A percentile compares a stretch with the other conserved stretches of the same genome.
phyloP scores from a whole-genome alignment of 2,797 vertebrate species.

The Natrix natrix region DNA sequence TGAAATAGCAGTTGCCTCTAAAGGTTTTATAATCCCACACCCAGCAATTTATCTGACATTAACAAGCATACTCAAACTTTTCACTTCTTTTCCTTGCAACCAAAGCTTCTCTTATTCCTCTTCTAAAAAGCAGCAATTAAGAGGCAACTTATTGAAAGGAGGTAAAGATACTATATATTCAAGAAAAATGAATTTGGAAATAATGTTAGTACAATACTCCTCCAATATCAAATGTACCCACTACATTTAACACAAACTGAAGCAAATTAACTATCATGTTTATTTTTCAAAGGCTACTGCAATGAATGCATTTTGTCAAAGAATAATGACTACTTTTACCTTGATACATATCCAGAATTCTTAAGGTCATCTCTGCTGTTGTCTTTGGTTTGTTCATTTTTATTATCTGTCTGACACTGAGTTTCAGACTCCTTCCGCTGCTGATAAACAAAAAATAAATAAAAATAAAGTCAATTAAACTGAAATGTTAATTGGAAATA shows the following conservation, averaged over 20 bases:
- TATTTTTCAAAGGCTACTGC: background rate
- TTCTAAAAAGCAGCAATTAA: background rate
- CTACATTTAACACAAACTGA: background rate
- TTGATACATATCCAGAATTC: slow-evolving; percentile 89
- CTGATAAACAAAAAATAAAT: slow-evolving; percentile 67
- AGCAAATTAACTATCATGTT: background rate
- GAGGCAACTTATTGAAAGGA: background rate
- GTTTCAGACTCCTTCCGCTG: slow-evolving; percentile 96
- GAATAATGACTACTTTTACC: slow-evolving; percentile 71
- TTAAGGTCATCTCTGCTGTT: slow-evolving; percentile 76
- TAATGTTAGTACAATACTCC: background rate
- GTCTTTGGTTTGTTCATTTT: slow-evolving; percentile 87
- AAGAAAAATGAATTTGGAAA: background rate
- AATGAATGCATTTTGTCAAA: background rate
- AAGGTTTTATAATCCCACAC: background rate
- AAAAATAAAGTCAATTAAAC: background rate
- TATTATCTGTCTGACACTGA: slow-evolving; percentile 94
- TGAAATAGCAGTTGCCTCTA: background rate
- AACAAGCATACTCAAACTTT: background rate
- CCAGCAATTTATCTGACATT: background rate
- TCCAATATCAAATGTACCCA: background rate
- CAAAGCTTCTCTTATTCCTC: background rate
- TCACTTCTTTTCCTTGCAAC: background rate
- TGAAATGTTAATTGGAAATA: background rate
- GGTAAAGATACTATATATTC: background rate